Conservation (phyloP, 1,140 invertebrate genomes). For the Akabosia matsudoensis region DNA sequence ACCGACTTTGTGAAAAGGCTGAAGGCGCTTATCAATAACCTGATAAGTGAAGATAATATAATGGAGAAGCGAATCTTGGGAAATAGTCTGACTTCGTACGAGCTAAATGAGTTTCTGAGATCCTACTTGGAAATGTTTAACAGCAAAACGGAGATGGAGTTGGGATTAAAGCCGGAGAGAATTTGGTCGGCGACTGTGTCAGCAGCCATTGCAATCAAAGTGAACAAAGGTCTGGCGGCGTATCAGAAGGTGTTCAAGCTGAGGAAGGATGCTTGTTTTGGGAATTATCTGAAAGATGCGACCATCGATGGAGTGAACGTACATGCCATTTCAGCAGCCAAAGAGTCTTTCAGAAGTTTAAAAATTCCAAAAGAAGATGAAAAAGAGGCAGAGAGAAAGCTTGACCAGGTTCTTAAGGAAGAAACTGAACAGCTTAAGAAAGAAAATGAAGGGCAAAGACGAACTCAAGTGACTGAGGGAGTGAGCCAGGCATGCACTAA, state of each 20-base stretch:
- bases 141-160: neutral
- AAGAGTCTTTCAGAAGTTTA: neutral
- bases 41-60: conserved; percentile 14
- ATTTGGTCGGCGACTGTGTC: neutral
- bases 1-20: conserved; percentile 22
- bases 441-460: neutral
- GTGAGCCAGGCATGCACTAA: neutral
- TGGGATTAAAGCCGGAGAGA: neutral
- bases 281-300: neutral
- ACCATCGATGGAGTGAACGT: neutral
- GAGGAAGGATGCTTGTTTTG: neutral
- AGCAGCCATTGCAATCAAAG: neutral
- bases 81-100: neutral
- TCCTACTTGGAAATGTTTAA: conserved; percentile 34
- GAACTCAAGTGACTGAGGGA: neutral
- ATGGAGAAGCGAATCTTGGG: conserved; percentile 6
- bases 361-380: neutral
- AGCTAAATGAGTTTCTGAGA: neutral
- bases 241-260: neutral
- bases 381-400: neutral
- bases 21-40: conserved; percentile 16
- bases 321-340: neutral
- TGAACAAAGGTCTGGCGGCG: neutral
- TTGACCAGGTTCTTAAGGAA: neutral
- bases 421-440: neutral